Percentiles rank a stretch among this genome's conserved stretches.
Conservation (phyloP, 2,888 invertebrate genomes). For the Patella depressa region DNA sequence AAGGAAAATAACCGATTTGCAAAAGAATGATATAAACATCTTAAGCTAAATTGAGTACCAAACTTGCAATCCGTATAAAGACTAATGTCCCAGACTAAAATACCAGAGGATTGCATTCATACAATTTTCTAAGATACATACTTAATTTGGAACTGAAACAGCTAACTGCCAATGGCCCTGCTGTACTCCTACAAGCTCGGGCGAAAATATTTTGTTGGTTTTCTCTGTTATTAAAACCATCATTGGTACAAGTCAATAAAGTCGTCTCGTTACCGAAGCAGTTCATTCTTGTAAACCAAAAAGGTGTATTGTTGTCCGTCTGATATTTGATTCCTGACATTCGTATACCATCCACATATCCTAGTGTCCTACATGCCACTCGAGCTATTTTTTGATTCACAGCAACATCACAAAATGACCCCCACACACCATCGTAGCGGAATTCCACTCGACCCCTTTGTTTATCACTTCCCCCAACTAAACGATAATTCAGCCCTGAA, state of each 20-base stretch:
- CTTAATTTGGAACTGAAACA: slow-evolving; percentile 51
- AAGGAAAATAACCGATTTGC: no score
- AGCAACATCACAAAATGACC: slow-evolving; percentile 57
- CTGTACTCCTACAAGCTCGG: slow-evolving; percentile 3
- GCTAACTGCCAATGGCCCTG: slow-evolving; percentile 41
- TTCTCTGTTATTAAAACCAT: slow-evolving; percentile 54
- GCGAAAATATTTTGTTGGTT: slow-evolving; percentile 9
- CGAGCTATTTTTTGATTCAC: slow-evolving; percentile 57
- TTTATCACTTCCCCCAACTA: slow-evolving; percentile 33
- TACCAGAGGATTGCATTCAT: no score
- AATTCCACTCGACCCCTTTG: slow-evolving; percentile 59
- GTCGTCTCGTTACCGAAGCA: slow-evolving; percentile 55
- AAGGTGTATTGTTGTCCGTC: slow-evolving; percentile 30
- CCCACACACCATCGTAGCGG: slow-evolving; percentile 56
- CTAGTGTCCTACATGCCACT: slow-evolving; percentile 57
- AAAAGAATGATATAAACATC: no score
- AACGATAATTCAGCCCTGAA: slow-evolving; percentile 49
- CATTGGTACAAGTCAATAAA: slow-evolving; percentile 58
- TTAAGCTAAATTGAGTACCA: no score
- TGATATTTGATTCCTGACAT: slow-evolving; percentile 37
- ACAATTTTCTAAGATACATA: slow-evolving; percentile 28
- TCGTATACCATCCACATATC: slow-evolving; percentile 52
- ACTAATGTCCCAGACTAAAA: no score
- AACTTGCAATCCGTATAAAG: no score
- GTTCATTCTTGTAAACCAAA: slow-evolving; percentile 40